Conservation (phyloP, 2,113 vertebrate species). For the Amazona vittata region DNA sequence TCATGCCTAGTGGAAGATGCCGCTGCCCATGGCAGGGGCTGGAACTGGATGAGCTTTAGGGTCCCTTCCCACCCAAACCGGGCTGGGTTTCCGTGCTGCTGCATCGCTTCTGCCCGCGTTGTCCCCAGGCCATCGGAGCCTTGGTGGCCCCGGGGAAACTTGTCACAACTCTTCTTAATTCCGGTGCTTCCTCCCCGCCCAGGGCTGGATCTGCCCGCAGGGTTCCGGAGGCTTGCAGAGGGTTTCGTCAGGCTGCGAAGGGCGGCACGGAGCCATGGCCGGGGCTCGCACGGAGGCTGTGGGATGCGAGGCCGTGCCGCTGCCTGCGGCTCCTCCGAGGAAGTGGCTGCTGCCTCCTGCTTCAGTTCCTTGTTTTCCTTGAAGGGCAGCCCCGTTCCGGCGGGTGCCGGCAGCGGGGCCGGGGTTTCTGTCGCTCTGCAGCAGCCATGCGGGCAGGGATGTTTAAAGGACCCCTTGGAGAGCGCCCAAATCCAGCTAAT, state of each 20-base stretch:
- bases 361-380: conserved; percentile 16
- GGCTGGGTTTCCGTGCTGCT: too few relatives aligned
- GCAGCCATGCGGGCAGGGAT: background rate
- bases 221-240: background rate
- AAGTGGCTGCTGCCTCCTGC: background rate
- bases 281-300: background rate
- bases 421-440: background rate
- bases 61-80: too few relatives aligned
- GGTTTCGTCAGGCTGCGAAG: background rate
- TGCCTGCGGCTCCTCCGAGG: background rate
- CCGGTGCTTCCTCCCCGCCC: background rate
- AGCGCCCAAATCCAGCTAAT: background rate
- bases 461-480: background rate
- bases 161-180: background rate
- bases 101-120: background rate
- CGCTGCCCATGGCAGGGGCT: background rate
- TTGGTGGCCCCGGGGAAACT: background rate
- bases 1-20: too few relatives aligned
- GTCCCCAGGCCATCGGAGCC: background rate
- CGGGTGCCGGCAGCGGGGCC: background rate
- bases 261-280: background rate
- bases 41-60: background rate
- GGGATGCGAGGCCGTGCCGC: background rate
- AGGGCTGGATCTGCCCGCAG: background rate
- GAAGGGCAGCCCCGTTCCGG: background rate